Evolutionary conservation across 2,797 vertebrate genomes (phyloP).

Genomic region (Ciconia nigra): DNA sequence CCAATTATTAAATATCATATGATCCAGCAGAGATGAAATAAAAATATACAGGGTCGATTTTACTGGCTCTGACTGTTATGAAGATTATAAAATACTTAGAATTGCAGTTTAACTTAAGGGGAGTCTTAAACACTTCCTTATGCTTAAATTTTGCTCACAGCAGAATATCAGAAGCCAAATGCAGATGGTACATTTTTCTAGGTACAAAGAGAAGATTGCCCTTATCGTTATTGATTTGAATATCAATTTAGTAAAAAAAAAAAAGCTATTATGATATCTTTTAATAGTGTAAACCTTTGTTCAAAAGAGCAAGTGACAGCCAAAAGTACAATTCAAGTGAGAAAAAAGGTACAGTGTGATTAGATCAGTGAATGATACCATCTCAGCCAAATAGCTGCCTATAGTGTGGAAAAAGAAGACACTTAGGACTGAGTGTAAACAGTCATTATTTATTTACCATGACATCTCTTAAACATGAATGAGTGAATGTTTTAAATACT

Average conservation of each 20-base stretch:
- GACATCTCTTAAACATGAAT: conserved; percentile 81
- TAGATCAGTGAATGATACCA: conserved; percentile 71
- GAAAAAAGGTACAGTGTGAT: conserved; percentile 75
- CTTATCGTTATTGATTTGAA: conserved; percentile 68
- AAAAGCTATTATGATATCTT: conserved; percentile 64
- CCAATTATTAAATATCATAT: conserved; percentile 85
- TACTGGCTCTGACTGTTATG: conserved; percentile 77
- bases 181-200: conserved; percentile 74
- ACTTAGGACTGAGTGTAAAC: conserved; percentile 76
- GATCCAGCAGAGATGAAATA: conserved; percentile 83
- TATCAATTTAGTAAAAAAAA: conserved; percentile 59
- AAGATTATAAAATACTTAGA: conserved; percentile 75
- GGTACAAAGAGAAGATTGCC: conserved; percentile 70
- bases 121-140: conserved; percentile 77
- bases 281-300: conserved; percentile 71
- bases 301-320: conserved; percentile 76
- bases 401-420: conserved; percentile 76
- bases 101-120: conserved; percentile 73
- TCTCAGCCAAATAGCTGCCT: conserved; percentile 75
- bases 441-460: conserved; percentile 83
- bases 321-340: conserved; percentile 76
- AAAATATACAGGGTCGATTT: conserved; percentile 83
- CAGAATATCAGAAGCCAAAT: conserved; percentile 72
- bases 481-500: conserved; percentile 78
- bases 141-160: conserved; percentile 74